Evolutionary conservation across 1,140 invertebrate genomes (phyloP).

Genomic region (Asbolus verrucosus): DNA sequence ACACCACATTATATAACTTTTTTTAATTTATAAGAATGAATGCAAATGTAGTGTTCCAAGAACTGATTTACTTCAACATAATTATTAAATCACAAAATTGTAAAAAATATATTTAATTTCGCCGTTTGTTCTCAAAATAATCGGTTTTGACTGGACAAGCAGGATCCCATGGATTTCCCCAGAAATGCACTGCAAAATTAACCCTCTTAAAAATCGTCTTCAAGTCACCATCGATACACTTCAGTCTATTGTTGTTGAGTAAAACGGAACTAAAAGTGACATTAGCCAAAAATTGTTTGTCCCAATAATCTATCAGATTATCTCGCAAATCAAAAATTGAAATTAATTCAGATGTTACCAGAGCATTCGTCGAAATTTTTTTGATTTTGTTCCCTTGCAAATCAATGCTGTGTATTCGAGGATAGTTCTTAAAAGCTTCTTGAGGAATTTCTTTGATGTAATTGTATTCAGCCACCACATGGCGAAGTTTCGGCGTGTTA

Average conservation of each 20-base stretch:
- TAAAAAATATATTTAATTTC: too few species aligned
- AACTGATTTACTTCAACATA: too few species aligned
- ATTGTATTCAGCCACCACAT: neutral
- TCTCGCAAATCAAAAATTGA: slow-evolving; percentile 5
- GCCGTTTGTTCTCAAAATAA: too few species aligned
- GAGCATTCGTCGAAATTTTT: neutral
- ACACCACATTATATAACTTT: too few species aligned
- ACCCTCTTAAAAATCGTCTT: neutral
- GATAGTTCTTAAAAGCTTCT: slow-evolving; percentile 22
- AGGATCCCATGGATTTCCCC: neutral
- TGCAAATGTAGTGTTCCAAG: too few species aligned
- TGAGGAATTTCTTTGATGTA: neutral
- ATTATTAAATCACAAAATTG: too few species aligned
- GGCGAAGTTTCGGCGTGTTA: slow-evolving; percentile 4
- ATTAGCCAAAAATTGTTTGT: neutral
- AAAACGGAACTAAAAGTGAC: neutral
- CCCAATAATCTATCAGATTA: neutral
- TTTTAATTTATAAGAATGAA: too few species aligned
- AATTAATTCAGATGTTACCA: neutral
- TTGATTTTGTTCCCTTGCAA: slow-evolving; percentile 1
- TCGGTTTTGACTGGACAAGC: too few species aligned
- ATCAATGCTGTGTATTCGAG: slow-evolving; percentile 9
- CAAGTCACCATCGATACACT: slow-evolving; percentile 4
- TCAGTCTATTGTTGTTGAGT: neutral
- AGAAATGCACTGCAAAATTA: too few species aligned